A percentile compares a stretch with the other conserved stretches of the same genome.
Conservation (phyloP, 2,797 vertebrate genomes). For the Acanthiza pusilla region DNA sequence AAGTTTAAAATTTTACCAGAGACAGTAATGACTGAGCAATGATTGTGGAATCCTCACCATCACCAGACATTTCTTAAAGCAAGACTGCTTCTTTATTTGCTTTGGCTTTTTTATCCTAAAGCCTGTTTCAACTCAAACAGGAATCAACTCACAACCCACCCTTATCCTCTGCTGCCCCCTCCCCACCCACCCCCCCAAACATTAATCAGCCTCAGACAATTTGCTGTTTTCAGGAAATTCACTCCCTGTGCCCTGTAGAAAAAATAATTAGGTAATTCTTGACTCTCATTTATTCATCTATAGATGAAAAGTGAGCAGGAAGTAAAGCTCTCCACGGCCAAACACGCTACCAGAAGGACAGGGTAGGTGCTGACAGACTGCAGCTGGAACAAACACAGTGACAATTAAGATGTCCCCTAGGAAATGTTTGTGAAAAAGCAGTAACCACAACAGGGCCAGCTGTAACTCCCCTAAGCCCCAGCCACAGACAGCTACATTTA, state of each 20-base stretch:
- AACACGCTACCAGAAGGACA: background rate
- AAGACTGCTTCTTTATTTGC: background rate
- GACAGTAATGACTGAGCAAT: background rate
- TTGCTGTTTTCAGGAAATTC: background rate
- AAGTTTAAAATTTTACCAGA: background rate
- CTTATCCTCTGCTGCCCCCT: background rate
- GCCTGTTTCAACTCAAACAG: background rate
- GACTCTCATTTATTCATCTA: background rate
- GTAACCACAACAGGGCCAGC: background rate
- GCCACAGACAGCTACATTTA: background rate
- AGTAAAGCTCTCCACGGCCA: background rate
- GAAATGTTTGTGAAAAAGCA: background rate
- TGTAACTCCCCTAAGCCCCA: background rate
- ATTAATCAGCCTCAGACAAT: background rate
- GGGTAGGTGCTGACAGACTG: background rate
- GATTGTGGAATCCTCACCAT: background rate
- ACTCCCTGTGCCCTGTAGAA: background rate
- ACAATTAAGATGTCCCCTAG: background rate
- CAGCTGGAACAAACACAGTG: background rate
- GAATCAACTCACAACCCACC: background rate
- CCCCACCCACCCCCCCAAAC: background rate
- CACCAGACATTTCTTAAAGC: background rate
- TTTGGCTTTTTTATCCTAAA: background rate
- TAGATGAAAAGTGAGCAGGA: background rate
- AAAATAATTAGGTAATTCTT: background rate